Conservation (phyloP, 2,113 vertebrate species). For the Pristiophorus japonicus region DNA sequence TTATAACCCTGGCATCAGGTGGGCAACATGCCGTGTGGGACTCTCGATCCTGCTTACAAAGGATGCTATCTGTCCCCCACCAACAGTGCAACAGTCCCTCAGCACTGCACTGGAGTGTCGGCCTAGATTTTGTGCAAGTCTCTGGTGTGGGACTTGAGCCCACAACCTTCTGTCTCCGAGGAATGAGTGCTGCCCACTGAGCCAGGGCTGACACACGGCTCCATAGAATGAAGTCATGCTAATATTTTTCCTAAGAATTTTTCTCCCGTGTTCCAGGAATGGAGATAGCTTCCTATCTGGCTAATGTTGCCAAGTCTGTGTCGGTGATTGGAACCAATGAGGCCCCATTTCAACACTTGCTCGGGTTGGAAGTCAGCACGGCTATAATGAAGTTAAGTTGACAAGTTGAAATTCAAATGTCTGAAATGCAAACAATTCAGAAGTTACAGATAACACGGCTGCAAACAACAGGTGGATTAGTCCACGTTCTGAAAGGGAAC, state of each 20-base stretch:
- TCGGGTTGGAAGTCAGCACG: slow-evolving; percentile 68
- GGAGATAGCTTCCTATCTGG: slow-evolving; percentile 72
- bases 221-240: neutral
- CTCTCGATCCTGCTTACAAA: too few relatives aligned
- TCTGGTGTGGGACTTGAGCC: neutral
- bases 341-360: slow-evolving; percentile 56
- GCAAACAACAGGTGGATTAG: neutral
- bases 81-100: too few relatives aligned
- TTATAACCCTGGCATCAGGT: too few relatives aligned
- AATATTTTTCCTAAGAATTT: neutral
- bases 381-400: slow-evolving; percentile 66
- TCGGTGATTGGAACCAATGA: slow-evolving; percentile 59
- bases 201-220: neutral
- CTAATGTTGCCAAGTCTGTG: slow-evolving; percentile 63
- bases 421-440: neutral
- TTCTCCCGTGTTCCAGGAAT: slow-evolving; percentile 60
- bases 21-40: too few relatives aligned
- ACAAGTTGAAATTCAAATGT: neutral
- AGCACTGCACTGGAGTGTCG: neutral
- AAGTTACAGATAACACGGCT: neutral
- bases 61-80: too few relatives aligned
- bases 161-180: neutral
- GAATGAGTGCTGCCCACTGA: neutral
- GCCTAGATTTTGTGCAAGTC: neutral
- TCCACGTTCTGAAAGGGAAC: neutral